These are phyloP conservation scores for Salarias fasciatus DNA, from an alignment of 2,797 vertebrate genomes.

Conservation along the genomic window DNA sequence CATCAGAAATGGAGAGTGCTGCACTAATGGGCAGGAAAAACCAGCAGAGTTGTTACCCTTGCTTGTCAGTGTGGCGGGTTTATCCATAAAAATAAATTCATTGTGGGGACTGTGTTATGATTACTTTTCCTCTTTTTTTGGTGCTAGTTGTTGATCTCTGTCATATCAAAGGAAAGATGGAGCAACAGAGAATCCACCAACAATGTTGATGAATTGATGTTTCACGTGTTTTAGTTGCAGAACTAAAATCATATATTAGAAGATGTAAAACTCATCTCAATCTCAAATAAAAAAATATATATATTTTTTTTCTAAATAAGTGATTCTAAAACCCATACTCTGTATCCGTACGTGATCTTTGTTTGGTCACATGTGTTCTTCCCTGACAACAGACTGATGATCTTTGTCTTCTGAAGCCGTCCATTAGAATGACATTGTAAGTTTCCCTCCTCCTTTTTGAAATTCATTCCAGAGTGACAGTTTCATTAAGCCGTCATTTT, in stretches of 20 bases:
- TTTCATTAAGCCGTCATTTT: slow-evolving; percentile 72
- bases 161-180: slow-evolving; percentile 24
- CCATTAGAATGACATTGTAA: slow-evolving; percentile 7
- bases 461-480: slow-evolving; percentile 78
- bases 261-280: too few species aligned
- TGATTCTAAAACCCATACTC: background rate
- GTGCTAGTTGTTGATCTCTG: slow-evolving; percentile 11
- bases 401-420: background rate
- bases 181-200: background rate
- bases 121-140: slow-evolving; percentile 22
- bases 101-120: slow-evolving; percentile 4
- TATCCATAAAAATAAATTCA: slow-evolving; percentile 22
- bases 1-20: slow-evolving; percentile 39
- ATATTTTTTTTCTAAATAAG: too few species aligned
- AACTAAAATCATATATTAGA: slow-evolving; percentile 1
- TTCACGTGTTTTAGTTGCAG: background rate
- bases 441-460: slow-evolving; percentile 40
- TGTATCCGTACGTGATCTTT: background rate
- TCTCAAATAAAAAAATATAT: too few species aligned
- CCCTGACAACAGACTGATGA: too few species aligned
- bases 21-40: slow-evolving; percentile 49
- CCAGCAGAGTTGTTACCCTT: slow-evolving; percentile 13
- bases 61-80: slow-evolving; percentile 21
- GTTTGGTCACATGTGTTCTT: background rate
- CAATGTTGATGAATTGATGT: slow-evolving; percentile 30